Percentiles rank a stretch among this genome's conserved stretches.
phyloP scores from a whole-genome alignment of 2,797 vertebrate genomes.

The Cyprinella venusta region DNA sequence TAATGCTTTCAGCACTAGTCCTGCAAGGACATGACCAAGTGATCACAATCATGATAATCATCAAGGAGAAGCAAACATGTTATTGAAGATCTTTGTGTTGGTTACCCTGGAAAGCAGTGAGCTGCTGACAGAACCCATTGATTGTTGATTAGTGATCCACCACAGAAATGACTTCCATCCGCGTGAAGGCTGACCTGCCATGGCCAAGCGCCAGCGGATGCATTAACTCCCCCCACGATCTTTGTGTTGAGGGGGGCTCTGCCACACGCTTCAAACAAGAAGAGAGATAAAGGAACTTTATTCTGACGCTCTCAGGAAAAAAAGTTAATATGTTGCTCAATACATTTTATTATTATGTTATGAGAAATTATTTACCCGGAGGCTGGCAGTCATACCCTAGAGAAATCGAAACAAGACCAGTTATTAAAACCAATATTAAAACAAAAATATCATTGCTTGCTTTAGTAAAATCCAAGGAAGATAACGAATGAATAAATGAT shows the following conservation, averaged over 20 bases:
- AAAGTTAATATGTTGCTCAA: neutral
- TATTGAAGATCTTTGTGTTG: neutral
- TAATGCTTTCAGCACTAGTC: fast-evolving
- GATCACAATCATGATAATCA: neutral
- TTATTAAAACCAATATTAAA: neutral
- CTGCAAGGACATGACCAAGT: constrained; percentile 10
- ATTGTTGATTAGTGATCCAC: constrained; percentile 55
- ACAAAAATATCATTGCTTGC: neutral
- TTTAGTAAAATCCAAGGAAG: neutral
- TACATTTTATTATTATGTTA: neutral
- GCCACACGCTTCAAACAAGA: constrained; percentile 51
- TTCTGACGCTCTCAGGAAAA: neutral
- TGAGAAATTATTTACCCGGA: neutral
- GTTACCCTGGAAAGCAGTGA: constrained; percentile 50
- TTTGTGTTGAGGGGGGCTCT: constrained; percentile 30
- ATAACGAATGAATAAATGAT: neutral
- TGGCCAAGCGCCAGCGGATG: constrained; percentile 46
- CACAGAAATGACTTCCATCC: neutral
- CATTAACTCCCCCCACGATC: constrained; percentile 50
- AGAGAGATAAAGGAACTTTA: neutral
- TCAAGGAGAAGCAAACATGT: neutral
- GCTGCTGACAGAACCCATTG: constrained; percentile 55
- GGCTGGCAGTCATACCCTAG: neutral
- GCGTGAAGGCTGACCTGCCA: constrained; percentile 44
- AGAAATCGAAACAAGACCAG: neutral